Evolutionary conservation across 23 tunicate genomes (phyloP).

Genomic region (Phallusia fumigata): DNA sequence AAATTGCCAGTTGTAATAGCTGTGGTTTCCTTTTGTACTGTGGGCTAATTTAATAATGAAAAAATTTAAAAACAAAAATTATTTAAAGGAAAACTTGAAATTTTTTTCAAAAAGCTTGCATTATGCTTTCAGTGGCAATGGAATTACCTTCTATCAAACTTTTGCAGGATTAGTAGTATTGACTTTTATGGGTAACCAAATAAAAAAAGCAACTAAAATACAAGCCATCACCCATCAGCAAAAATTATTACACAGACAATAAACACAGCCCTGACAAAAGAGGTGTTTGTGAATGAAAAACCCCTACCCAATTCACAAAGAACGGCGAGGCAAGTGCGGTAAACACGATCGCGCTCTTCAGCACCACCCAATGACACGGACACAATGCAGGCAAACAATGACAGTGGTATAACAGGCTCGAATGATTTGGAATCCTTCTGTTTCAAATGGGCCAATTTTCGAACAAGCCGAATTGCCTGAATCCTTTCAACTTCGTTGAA

Average conservation of each 20-base stretch:
- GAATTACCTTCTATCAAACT: too few relatives aligned
- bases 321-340: constrained; percentile 86
- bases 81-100: too few relatives aligned
- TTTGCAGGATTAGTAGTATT: too few relatives aligned
- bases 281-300: too few relatives aligned
- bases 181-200: not conserved
- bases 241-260: not conserved
- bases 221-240: not conserved
- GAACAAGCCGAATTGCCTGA: constrained; percentile 75
- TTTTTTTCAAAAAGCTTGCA: too few relatives aligned
- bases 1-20: too few relatives aligned
- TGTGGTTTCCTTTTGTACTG: too few relatives aligned
- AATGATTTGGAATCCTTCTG: constrained; percentile 12
- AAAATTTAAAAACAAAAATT: too few relatives aligned
- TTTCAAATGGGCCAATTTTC: constrained; percentile 68
- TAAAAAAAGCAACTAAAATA: too few relatives aligned
- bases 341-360: constrained; percentile 87
- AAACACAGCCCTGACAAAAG: too few relatives aligned
- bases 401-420: constrained; percentile 59
- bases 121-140: too few relatives aligned
- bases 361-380: constrained; percentile 90
- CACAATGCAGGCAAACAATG: constrained; percentile 71
- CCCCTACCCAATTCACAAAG: constrained; percentile 80
- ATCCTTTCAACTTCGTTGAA: constrained; percentile 92
- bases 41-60: too few relatives aligned